Evolutionary conservation across 1,140 invertebrate genomes (phyloP).

Genomic region (Pteromalus puparum): DNA sequence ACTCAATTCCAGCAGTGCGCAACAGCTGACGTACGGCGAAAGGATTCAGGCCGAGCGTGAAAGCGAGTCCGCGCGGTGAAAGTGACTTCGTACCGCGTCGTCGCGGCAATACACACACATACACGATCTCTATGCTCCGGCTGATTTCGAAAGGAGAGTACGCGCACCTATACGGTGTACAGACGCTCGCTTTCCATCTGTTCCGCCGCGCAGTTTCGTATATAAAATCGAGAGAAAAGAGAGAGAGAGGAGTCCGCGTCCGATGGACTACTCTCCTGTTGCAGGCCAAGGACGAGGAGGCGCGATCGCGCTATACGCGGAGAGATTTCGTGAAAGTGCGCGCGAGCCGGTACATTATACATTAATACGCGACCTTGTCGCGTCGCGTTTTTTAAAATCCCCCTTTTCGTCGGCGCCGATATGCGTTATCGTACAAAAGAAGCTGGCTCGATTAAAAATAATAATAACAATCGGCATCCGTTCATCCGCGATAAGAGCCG

Average conservation of each 20-base stretch:
- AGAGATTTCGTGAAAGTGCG: neutral
- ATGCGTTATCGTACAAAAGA: neutral
- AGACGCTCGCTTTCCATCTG: neutral
- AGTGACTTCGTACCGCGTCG: constrained; percentile 16
- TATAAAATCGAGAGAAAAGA: neutral
- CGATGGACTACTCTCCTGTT: neutral
- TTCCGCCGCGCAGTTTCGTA: constrained; percentile 2
- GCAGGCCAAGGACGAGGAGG: neutral
- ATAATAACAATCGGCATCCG: too few species aligned
- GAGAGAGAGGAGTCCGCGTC: neutral
- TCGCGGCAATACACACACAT: neutral
- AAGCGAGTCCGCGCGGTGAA: constrained; percentile 45
- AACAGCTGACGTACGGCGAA: constrained; percentile 16
- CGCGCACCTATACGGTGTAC: neutral
- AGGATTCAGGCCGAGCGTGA: constrained; percentile 48
- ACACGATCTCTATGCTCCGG: neutral
- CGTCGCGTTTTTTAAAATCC: neutral
- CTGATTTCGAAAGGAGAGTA: constrained; percentile 42
- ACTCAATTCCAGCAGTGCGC: too few species aligned
- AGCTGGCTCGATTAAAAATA: neutral
- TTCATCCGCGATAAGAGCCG: too few species aligned
- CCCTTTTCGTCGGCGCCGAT: neutral
- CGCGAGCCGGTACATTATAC: neutral
- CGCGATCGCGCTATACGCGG: too few species aligned
- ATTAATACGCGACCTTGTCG: neutral